Conservation (phyloP, 2,113 vertebrate species). For the Arothron firmamentum region DNA sequence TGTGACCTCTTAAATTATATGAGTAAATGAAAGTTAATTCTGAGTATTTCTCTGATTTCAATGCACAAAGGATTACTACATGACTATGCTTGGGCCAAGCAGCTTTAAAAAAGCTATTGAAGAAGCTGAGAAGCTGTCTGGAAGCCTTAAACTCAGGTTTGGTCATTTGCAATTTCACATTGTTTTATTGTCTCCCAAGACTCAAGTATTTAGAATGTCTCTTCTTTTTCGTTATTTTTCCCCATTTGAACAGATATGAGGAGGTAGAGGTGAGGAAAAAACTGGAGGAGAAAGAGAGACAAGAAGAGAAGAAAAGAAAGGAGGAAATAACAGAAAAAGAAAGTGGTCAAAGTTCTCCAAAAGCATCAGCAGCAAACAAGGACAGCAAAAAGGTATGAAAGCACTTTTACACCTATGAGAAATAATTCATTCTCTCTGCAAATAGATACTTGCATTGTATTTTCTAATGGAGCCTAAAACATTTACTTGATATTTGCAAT, state of each 20-base stretch:
- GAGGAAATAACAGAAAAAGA: constrained; percentile 77
- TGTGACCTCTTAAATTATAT: neutral
- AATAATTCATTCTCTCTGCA: neutral
- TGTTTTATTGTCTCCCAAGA: neutral
- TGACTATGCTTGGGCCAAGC: constrained; percentile 86
- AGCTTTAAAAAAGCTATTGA: constrained; percentile 95
- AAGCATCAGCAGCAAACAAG: constrained; percentile 68
- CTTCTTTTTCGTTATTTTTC: neutral
- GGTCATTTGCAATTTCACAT: constrained; percentile 1
- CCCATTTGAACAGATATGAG: constrained; percentile 83
- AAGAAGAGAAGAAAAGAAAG: constrained; percentile 82
- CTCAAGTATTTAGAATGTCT: neutral
- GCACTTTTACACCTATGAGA: neutral
- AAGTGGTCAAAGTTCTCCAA: constrained; percentile 65
- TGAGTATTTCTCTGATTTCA: constrained; percentile 4
- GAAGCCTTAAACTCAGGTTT: constrained; percentile 91
- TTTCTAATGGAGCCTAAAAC: too few species aligned
- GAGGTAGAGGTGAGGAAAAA: constrained; percentile 94
- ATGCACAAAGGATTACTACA: constrained; percentile 81
- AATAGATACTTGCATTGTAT: neutral
- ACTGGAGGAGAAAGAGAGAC: constrained; percentile 89
- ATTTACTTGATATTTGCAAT: neutral
- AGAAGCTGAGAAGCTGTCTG: constrained; percentile 95
- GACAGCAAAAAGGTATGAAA: constrained; percentile 78
- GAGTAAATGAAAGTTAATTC: neutral